Percentiles rank a stretch among this genome's conserved stretches.
These are phyloP conservation scores for Xiphophorus couchianus DNA, from an alignment of 2,113 vertebrate species.

Conservation along the genomic window DNA sequence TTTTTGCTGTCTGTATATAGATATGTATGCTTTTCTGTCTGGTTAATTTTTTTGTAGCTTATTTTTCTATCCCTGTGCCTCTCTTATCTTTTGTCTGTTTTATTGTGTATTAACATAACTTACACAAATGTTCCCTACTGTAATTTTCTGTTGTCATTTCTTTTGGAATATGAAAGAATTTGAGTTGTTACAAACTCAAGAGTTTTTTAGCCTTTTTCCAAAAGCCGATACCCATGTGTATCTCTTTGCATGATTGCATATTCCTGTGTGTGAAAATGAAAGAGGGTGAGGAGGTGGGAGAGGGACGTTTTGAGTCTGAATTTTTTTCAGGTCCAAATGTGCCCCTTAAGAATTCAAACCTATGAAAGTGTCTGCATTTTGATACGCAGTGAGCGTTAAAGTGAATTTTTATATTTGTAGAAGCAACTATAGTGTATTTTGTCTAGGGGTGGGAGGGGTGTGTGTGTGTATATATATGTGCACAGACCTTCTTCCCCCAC, in stretches of 20 bases:
- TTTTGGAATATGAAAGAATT: neutral
- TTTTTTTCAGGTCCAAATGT: slow-evolving; percentile 23
- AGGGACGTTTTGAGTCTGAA: slow-evolving; percentile 24
- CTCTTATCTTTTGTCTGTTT: slow-evolving; percentile 4
- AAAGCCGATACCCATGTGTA: neutral
- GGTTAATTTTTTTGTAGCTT: slow-evolving; percentile 40
- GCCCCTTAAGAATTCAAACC: slow-evolving; percentile 46
- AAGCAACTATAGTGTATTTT: slow-evolving; percentile 18
- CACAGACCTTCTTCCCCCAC: slow-evolving; percentile 53
- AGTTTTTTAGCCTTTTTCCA: neutral
- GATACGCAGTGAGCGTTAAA: slow-evolving; percentile 29
- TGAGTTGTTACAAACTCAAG: slow-evolving; percentile 14
- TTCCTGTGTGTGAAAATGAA: neutral
- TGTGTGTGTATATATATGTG: neutral
- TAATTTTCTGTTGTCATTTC: neutral
- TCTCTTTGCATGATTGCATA: neutral
- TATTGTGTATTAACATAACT: slow-evolving; percentile 4
- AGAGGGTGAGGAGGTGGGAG: neutral
- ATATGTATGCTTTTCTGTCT: slow-evolving; percentile 51
- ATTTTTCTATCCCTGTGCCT: slow-evolving; percentile 22
- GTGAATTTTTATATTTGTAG: slow-evolving; percentile 42
- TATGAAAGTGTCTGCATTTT: slow-evolving; percentile 33
- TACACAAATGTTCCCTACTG: neutral
- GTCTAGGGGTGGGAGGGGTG: too few relatives aligned
- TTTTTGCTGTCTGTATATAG: slow-evolving; percentile 55